Percentiles rank a stretch among this genome's conserved stretches.
Evolutionary conservation across 2,888 invertebrate species (phyloP).

Genomic region (Lamellibrachia columna): DNA sequence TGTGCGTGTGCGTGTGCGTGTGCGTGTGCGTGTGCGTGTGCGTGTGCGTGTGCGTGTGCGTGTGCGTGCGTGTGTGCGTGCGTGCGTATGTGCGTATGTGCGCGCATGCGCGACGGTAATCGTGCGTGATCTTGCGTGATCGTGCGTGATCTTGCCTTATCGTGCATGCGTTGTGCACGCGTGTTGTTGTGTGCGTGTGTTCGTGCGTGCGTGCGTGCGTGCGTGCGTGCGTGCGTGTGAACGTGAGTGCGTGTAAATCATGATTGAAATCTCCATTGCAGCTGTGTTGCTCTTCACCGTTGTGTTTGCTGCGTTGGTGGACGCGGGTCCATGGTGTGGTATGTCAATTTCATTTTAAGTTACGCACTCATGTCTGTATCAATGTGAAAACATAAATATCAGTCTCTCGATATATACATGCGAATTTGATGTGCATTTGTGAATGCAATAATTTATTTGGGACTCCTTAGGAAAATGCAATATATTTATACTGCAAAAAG

Average conservation of each 20-base stretch:
- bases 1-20: too few species aligned
- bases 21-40: not conserved
- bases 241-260: not conserved
- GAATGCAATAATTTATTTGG: not conserved
- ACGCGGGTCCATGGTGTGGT: not conserved
- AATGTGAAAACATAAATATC: not conserved
- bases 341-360: not conserved
- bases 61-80: not conserved
- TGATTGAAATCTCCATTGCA: not conserved
- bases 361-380: not conserved
- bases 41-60: not conserved
- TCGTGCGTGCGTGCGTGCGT: not conserved
- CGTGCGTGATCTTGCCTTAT: not conserved
- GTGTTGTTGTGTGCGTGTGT: not conserved
- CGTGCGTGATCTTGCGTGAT: not conserved
- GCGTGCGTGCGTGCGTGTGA: not conserved
- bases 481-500: not conserved
- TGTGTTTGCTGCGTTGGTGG: not conserved
- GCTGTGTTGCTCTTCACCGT: not conserved
- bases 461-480: not conserved
- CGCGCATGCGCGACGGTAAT: not conserved
- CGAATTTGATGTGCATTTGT: not conserved
- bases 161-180: not conserved
- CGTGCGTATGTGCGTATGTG: not conserved
- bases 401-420: not conserved